A percentile compares a stretch with the other conserved stretches of the same genome.
Conservation (phyloP, 1,140 invertebrate species). For the Platyura marginata region DNA sequence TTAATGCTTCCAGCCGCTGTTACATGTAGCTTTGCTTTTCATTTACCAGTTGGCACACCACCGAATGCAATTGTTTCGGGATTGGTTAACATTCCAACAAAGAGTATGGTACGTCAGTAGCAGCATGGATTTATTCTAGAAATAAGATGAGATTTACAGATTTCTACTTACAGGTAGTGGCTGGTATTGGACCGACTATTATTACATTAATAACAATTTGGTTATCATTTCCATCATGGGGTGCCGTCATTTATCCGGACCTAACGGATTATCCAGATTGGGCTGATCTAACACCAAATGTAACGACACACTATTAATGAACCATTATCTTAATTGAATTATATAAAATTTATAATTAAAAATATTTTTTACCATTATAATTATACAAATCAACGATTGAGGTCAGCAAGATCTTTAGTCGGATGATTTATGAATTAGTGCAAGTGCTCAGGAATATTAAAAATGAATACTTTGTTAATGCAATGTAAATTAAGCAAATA, state of each 20-base stretch:
- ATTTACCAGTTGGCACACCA: constrained; percentile 57
- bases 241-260: constrained; percentile 22
- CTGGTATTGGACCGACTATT: constrained; percentile 53
- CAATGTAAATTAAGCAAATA: too few relatives aligned
- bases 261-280: constrained; percentile 10
- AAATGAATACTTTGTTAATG: too few relatives aligned
- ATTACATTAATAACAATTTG: constrained; percentile 44
- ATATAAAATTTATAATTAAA: not conserved
- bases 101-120: constrained; percentile 38
- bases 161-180: constrained; percentile 27
- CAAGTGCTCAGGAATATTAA: too few relatives aligned
- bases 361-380: not conserved
- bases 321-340: not conserved
- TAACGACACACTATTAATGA: not conserved
- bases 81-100: constrained; percentile 46
- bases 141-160: not conserved
- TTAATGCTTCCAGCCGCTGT: constrained; percentile 63
- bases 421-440: too few relatives aligned
- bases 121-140: not conserved
- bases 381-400: not conserved
- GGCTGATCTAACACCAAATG: constrained; percentile 3
- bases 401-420: too few relatives aligned
- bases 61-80: constrained; percentile 81
- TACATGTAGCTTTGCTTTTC: constrained; percentile 50
- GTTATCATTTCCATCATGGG: constrained; percentile 39